Conservation (phyloP, 2,797 vertebrate genomes). For the Clarias platycephalus region DNA sequence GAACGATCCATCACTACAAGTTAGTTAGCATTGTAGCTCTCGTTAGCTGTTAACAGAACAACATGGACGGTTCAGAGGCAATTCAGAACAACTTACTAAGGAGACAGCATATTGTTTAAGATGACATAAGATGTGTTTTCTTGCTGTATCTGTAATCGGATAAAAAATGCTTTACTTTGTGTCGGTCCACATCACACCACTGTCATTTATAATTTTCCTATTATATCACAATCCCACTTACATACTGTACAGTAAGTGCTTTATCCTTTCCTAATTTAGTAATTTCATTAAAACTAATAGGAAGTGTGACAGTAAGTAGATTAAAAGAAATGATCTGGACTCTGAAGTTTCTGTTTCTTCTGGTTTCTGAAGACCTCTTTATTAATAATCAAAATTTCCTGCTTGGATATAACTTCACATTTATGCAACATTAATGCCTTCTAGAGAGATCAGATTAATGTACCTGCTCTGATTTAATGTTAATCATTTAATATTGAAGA, state of each 20-base stretch:
- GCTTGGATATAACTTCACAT: background rate
- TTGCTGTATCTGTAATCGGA: too few relatives aligned
- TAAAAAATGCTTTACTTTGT: background rate
- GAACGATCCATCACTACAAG: too few relatives aligned
- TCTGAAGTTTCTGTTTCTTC: too few relatives aligned
- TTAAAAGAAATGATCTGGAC: background rate
- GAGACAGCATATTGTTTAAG: too few relatives aligned
- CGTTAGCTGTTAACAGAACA: too few relatives aligned
- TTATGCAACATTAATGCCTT: background rate
- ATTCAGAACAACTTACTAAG: too few relatives aligned
- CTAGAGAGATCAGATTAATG: background rate
- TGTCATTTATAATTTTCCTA: background rate
- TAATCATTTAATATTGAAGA: background rate
- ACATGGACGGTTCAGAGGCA: too few relatives aligned
- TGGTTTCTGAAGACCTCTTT: background rate
- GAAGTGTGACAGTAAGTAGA: background rate
- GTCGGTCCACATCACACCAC: background rate
- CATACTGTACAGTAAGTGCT: background rate
- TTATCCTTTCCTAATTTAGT: background rate
- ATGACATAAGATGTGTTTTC: too few relatives aligned
- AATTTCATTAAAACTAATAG: background rate
- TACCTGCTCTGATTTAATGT: background rate
- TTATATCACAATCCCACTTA: background rate
- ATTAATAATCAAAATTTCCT: background rate
- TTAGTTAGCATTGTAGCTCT: too few relatives aligned